Evolutionary conservation across 2,113 vertebrate genomes (phyloP), one percentile per base, ranked within the genome.

Genomic region (Stegastes partitus): DNA sequence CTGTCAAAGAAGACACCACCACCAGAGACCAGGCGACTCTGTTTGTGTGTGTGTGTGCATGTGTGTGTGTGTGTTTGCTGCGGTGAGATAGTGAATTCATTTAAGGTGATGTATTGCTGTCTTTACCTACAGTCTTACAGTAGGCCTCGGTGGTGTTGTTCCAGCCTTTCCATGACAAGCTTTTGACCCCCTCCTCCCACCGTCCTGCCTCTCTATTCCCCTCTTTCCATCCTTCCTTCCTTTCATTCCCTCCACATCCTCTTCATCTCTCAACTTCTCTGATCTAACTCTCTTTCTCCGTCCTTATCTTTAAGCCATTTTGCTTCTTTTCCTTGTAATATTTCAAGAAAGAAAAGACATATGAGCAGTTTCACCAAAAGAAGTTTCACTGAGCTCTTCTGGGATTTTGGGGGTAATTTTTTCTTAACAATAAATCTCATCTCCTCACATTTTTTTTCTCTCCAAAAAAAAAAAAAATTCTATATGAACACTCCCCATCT

Each of bases 31-130:
- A 74, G 79, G 69, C 77, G 18, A 79, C 83, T 87, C 64, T 68
- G 72, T 79, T 34, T 85, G 76, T 81, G 69, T 82, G 65, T 77
- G 83, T 39, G 37, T 39, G 37, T 39, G 37, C 9, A 7, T 39
- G 37, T 39, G 37, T 67, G 71, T 81, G 25, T 85, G 80, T 80
- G 72, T 82, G 45, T 65, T 83, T 84, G 87, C 86, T 90, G 88
- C 77, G 69, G 88, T 83, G 86, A 93, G 93, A 94, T 94, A 94
- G 93, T 92, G 93, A 94, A 94, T 95, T 95, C 94, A 94, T 95
- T 94, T 94, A 91, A 90, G 91, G 83, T 94, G 94, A 94, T 94
- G 91, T 93, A 94, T 93, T 89, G 89, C 89, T 85, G 91, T 92
- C 93, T 93, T 93, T 93, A 93, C 89, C 91, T 85, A 84, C 87